Base-by-base conservation (phyloP, 2,113 vertebrate species). In the Beaufortia kweichowensis region DNA sequence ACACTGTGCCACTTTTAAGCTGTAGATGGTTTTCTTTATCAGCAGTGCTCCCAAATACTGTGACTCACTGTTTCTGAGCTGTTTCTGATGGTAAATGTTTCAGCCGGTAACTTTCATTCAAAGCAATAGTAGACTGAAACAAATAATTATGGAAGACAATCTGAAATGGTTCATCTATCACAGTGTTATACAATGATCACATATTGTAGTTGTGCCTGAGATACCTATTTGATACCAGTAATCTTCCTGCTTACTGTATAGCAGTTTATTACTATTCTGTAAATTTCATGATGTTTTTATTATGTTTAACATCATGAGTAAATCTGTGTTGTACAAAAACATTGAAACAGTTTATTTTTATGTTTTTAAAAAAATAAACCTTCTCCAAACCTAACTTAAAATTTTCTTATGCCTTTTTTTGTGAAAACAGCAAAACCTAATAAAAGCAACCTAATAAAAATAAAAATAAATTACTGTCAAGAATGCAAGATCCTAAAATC, bases 341-440 rank as follows among this genome's bases (percentile, higher is more conserved):
- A 41, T 71, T 28, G 28, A 41, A 59, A 21, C 68, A 71, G 12
- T 71, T 55, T 41, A 71, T 71, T 71, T 57, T 71, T 56, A 57
- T 39, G 48, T 53, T 21, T n/a, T n/a, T 9, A 53, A 50, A 35
- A 26, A 39, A 70, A 70, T 39, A 35, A 70, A 26, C 50, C n/a
- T 56, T 24, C 48, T 68, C 26, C 28, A 53, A 68, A n/a, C n/a
- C n/a, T n/a, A n/a, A n/a, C n/a, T n/a, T n/a, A n/a, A n/a, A n/a
- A 50, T 3, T 17, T 50, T 31, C 28, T 31, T 21, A 10, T 11
- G 6, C 24, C 7, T 12, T 48, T 50, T 67, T 48, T 41, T 64
- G 11, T n/a, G 3, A 23, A 17, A 46, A 17, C 15, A 17, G 4
- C n/a, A n/a, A n/a, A n/a, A n/a, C n/a, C 6, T 35, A 46, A 4